These are phyloP conservation scores for Acyrthosiphon pisum DNA, from an alignment of 1,140 invertebrate species.

Conservation along the genomic window DNA sequence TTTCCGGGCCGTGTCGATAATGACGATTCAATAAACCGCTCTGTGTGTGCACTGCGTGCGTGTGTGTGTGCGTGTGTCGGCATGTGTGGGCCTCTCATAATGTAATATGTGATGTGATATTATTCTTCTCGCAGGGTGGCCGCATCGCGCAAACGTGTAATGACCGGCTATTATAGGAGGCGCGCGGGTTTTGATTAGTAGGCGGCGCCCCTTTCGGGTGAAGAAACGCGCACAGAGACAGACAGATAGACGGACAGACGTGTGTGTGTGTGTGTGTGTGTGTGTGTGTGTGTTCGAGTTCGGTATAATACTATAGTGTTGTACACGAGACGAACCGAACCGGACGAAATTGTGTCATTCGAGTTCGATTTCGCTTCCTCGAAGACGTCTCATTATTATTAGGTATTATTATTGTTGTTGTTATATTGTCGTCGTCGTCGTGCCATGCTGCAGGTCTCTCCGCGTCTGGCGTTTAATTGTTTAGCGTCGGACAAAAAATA, in stretches of 20 bases:
- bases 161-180: conserved; percentile 44
- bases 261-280: background rate
- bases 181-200: conserved; percentile 54
- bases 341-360: conserved; percentile 40
- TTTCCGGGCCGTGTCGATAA: conserved; percentile 27
- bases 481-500: background rate
- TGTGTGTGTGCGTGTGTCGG: background rate
- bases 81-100: conserved; percentile 48
- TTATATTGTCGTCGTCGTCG: background rate
- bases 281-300: background rate
- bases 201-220: conserved; percentile 47
- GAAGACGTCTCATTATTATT: background rate
- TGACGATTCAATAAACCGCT: conserved; percentile 41
- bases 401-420: background rate
- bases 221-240: background rate
- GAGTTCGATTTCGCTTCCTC: background rate
- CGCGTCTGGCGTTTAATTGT: conserved; percentile 29
- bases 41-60: background rate
- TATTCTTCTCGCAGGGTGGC: conserved; percentile 49
- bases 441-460: background rate
- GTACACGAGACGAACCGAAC: background rate
- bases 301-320: background rate
- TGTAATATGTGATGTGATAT: conserved; percentile 26
- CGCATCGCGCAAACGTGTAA: conserved; percentile 51
- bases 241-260: too few species aligned